Evolutionary conservation across 2,888 invertebrate species (phyloP), one percentile per base, ranked within the genome.

Genomic region (Latheticus oryzae): DNA sequence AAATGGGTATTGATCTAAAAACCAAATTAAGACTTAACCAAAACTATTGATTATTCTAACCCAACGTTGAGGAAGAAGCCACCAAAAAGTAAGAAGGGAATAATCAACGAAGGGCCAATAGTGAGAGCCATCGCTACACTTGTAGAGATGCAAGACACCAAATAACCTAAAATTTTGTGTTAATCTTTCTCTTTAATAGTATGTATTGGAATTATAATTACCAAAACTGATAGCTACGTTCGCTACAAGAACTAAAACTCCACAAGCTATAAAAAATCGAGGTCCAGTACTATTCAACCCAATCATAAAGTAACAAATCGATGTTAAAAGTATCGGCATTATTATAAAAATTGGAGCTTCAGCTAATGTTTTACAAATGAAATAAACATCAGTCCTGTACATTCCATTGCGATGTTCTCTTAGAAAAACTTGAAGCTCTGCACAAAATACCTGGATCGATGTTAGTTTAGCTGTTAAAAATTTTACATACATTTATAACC

Each of bases 61-160:
- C 88, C 90, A 12, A 91, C 87, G 76, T 97, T 97, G 28, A 97
- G 82, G 80, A 96, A 96, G 83, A 95, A 96, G 30, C 97, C 97
- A 56, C 97, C 97, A 76, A 98, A 97, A 9, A 98, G 81, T 79
- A 97, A 83, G 77, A 97, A 91, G 0, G 97, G 97, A 57, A 97
- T 93, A 65, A 97, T 89, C 56, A 96, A 84, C 2, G 97, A 93
- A 1, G 97, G 95, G 0, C 95, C 93, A 45, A 97, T 84, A 0
- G 95, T 91, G 1, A 96, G 81, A 0, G 96, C 96, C 86, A 96
- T 91, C 33, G 91, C 90, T 2, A 93, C 86, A 58, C 88, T 90
- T 58, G 85, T 87, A 67, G 94, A 90, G 0, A 90, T 81, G 66
- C 95, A 94, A 0, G 97, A 96, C 73, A 97, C 89, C 66, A 96